Evolutionary conservation across 2,797 vertebrate genomes (phyloP).

Genomic region (Nothura maculosa): DNA sequence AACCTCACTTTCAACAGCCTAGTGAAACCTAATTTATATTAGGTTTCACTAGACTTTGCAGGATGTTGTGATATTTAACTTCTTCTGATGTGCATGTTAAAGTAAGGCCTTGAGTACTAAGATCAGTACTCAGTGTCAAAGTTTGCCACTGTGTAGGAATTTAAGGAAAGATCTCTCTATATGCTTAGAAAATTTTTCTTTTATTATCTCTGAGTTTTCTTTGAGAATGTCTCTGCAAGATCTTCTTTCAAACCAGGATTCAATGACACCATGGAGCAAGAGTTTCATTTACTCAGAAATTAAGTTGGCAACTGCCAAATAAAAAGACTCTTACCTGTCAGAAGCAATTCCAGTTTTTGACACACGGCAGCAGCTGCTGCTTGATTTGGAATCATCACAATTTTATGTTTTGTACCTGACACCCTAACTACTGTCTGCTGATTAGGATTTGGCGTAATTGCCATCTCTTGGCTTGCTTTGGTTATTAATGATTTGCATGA

Average conservation of each 20-base stretch:
- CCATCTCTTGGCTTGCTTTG: slow-evolving; percentile 18
- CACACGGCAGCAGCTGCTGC: neutral
- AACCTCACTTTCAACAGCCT: neutral
- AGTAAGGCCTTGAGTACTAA: neutral
- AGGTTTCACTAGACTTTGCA: neutral
- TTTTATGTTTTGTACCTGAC: slow-evolving; percentile 58
- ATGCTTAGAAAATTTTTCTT: slow-evolving; percentile 36
- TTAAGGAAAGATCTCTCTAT: slow-evolving; percentile 19
- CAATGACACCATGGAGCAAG: neutral
- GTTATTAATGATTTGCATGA: slow-evolving; percentile 39
- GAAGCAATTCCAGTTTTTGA: slow-evolving; percentile 64
- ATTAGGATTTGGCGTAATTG: slow-evolving; percentile 64
- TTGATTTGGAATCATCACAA: slow-evolving; percentile 58
- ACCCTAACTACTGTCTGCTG: slow-evolving; percentile 60
- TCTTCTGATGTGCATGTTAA: neutral
- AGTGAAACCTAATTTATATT: too few relatives aligned
- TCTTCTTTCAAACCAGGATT: slow-evolving; percentile 26
- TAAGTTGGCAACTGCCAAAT: slow-evolving; percentile 43
- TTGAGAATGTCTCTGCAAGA: slow-evolving; percentile 47
- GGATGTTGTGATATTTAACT: neutral
- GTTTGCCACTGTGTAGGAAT: neutral
- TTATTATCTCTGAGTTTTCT: slow-evolving; percentile 8
- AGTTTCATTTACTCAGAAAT: slow-evolving; percentile 60
- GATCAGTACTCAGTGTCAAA: neutral
- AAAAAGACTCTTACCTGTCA: slow-evolving; percentile 69